Conservation (phyloP, 2,888 invertebrate genomes). For the Drosophila koepferae region DNA sequence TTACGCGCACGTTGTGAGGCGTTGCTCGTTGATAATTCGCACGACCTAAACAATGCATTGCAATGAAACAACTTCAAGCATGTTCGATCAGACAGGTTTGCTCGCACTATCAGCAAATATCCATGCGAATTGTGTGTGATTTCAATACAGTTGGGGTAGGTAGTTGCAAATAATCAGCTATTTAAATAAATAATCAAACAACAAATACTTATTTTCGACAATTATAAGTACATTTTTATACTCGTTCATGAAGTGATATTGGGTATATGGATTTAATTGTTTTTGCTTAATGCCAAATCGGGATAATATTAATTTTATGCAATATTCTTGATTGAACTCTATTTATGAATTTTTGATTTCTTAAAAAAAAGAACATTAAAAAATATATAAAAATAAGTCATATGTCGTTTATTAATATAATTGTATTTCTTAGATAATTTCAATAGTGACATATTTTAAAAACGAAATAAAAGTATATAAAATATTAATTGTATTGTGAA, state of each 20-base stretch:
- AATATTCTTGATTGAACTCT: no score
- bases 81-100: slow-evolving; percentile 5
- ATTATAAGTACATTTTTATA: background rate
- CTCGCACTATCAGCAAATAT: background rate
- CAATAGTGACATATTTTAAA: no score
- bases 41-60: background rate
- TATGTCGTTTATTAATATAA: no score
- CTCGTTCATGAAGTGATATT: background rate
- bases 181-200: background rate
- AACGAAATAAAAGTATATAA: no score
- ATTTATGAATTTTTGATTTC: no score
- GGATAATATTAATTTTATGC: no score
- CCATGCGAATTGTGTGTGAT: background rate
- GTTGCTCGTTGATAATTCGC: background rate
- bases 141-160: slow-evolving; percentile 4
- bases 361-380: no score
- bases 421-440: no score
- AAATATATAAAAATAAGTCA: no score
- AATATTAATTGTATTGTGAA: no score
- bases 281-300: background rate
- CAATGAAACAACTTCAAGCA: background rate
- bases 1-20: background rate
- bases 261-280: background rate
- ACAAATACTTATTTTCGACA: background rate
- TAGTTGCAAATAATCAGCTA: background rate